Evolutionary conservation across 1,140 invertebrate species (phyloP), one percentile per base, ranked within the genome.

Genomic region (Cheumatopsyche charites): DNA sequence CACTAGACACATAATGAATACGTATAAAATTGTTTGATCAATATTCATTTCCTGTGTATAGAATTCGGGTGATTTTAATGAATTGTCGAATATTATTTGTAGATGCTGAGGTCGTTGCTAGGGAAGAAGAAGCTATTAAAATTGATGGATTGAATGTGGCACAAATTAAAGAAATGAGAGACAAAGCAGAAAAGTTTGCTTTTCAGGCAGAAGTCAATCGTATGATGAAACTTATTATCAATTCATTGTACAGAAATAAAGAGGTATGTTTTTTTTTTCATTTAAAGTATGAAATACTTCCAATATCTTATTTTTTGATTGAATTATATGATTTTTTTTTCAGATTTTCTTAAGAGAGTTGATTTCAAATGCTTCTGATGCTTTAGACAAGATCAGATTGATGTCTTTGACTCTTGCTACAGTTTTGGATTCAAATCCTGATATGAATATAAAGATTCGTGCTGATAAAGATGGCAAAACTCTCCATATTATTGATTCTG

Each of bases 191-290:
- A 79, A 98, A 97, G 81, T 95, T 92, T 82, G 89, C 89, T 21
- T 99, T 98, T 86, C 95, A 97, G 83, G 95, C 96, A 0, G 96
- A 98, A 84, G 96, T 98, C 9, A 97, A 98, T 85, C 92, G 97
- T 29, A 98, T 99, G 96, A 99, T 99, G 97, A 99, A 99, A 84
- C 88, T 99, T 17, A 99, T 99, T 80, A 99, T 99, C 79, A 99
- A 99, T 84, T 99, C 97, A 0, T 85, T 99, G 0, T 99, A 99
- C 82, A 90, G 95, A 75, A 99, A 99, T 82, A 99, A 99, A 84
- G 97, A 99, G 86, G 91, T 92, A 80, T 73, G 74, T 36, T n/a
- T 26, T 9, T 26, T 11, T 55, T 72, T 15, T 72, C 6, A 21
- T 67, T 58, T 62, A 4, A 9, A 11, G 19, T 63, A 2, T 63